These are phyloP conservation scores for Fratercula arctica DNA, from an alignment of 2,797 vertebrate species.

Conservation along the genomic window DNA sequence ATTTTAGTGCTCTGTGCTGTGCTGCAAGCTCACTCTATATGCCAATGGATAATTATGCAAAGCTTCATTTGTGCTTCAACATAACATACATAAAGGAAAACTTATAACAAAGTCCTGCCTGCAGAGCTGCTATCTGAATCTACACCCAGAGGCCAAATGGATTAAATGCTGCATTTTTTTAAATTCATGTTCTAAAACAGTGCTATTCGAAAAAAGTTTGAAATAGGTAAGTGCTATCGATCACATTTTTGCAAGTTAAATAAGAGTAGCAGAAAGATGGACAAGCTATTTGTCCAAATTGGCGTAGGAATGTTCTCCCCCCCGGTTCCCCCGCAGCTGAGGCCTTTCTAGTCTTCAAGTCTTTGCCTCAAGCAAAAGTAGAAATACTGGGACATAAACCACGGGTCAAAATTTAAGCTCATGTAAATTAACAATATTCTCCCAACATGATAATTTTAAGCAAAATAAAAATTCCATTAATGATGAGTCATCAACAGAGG, in stretches of 20 bases:
- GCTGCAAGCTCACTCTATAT: neutral
- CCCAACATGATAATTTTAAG: neutral
- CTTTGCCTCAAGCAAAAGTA: neutral
- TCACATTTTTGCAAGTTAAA: neutral
- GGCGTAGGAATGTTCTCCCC: neutral
- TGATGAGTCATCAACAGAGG: neutral
- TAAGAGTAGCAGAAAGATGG: neutral
- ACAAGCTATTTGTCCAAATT: neutral
- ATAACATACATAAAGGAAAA: rapidly evolving
- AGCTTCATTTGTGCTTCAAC: neutral
- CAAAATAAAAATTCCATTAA: neutral
- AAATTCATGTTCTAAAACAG: neutral
- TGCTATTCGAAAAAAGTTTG: rapidly evolving
- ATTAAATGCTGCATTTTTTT: neutral
- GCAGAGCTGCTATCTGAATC: neutral
- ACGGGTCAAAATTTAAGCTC: neutral
- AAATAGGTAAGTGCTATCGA: neutral
- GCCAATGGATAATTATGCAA: neutral
- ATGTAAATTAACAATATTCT: neutral
- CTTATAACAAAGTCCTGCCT: neutral
- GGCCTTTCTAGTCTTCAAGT: neutral
- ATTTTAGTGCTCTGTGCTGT: neutral
- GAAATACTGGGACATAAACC: neutral
- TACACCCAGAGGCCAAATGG: neutral
- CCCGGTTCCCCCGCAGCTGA: neutral